These are phyloP conservation scores for Oncopodura yosiiana DNA, from an alignment of 1,140 invertebrate species.

Conservation along the genomic window DNA sequence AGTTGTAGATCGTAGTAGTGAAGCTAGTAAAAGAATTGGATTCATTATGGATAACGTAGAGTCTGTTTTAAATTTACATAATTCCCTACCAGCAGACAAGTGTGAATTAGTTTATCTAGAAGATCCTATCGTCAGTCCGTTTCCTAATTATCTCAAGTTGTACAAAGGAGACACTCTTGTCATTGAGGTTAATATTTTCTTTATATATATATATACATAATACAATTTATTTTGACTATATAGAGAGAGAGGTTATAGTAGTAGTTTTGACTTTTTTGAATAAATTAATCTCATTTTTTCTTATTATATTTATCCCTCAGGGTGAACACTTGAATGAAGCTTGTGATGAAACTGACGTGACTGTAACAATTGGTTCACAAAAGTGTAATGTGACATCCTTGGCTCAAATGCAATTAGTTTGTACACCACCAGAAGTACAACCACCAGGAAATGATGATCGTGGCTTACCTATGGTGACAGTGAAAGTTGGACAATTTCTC, in stretches of 20 bases:
- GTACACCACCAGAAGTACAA: slow-evolving; percentile 73
- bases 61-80: slow-evolving; percentile 73
- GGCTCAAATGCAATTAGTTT: slow-evolving; percentile 76
- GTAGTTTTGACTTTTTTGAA: neutral
- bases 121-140: slow-evolving; percentile 83
- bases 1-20: slow-evolving; percentile 16
- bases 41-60: slow-evolving; percentile 95
- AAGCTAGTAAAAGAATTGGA: slow-evolving; percentile 49
- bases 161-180: slow-evolving; percentile 92
- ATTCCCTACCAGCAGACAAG: slow-evolving; percentile 67
- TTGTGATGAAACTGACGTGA: slow-evolving; percentile 83
- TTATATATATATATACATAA: neutral
- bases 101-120: slow-evolving; percentile 76
- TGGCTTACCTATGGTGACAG: slow-evolving; percentile 75
- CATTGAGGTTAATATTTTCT: slow-evolving; percentile 57
- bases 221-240: neutral
- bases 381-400: slow-evolving; percentile 88
- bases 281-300: slow-evolving; percentile 9
- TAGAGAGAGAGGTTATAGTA: neutral
- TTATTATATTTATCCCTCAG: slow-evolving; percentile 37
- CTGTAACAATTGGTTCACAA: slow-evolving; percentile 79
- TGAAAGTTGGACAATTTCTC: slow-evolving; percentile 74
- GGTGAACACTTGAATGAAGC: slow-evolving; percentile 84
- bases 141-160: slow-evolving; percentile 71
- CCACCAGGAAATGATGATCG: slow-evolving; percentile 73